Percentiles rank a stretch among this genome's conserved stretches.
Evolutionary conservation across 2,888 invertebrate species (phyloP).

Genomic region (Micropterix aruncella): DNA sequence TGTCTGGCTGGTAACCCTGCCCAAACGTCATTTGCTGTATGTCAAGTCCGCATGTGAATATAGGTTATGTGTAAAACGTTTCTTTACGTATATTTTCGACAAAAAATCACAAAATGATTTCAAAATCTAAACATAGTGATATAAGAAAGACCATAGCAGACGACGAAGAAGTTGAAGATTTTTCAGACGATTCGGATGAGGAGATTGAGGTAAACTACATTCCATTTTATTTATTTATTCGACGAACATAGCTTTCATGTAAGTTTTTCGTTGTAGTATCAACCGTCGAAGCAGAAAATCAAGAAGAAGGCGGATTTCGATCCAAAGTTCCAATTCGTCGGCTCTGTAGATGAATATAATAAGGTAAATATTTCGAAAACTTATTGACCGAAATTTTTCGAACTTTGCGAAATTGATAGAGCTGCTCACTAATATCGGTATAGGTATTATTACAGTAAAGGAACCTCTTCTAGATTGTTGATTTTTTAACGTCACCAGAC

Average conservation of each 20-base stretch:
- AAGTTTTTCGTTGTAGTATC: constrained; percentile 44
- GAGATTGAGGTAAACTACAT: constrained; percentile 54
- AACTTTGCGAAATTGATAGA: too few species aligned
- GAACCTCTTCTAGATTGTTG: too few species aligned
- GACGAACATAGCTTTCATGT: constrained; percentile 2
- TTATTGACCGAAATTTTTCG: too few species aligned
- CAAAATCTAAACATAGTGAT: constrained; percentile 23
- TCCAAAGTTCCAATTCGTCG: constrained; percentile 68
- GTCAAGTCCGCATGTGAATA: too few species aligned
- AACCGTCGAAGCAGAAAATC: constrained; percentile 66
- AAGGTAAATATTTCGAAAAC: constrained; percentile 31
- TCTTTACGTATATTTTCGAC: too few species aligned
- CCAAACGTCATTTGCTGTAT: too few species aligned
- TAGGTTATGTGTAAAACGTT: too few species aligned
- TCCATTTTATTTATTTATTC: not conserved
- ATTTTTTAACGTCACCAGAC: too few species aligned
- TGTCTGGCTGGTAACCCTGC: too few species aligned
- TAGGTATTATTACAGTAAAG: too few species aligned
- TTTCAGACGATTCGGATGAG: constrained; percentile 66
- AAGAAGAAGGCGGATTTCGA: constrained; percentile 63
- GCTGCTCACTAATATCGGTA: too few species aligned
- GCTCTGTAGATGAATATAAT: constrained; percentile 65
- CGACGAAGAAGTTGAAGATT: constrained; percentile 66
- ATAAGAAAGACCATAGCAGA: constrained; percentile 75
- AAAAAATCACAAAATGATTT: too few species aligned